Base-by-base conservation (phyloP, 2,888 invertebrate species). In the Ariolimax columbianus region DNA sequence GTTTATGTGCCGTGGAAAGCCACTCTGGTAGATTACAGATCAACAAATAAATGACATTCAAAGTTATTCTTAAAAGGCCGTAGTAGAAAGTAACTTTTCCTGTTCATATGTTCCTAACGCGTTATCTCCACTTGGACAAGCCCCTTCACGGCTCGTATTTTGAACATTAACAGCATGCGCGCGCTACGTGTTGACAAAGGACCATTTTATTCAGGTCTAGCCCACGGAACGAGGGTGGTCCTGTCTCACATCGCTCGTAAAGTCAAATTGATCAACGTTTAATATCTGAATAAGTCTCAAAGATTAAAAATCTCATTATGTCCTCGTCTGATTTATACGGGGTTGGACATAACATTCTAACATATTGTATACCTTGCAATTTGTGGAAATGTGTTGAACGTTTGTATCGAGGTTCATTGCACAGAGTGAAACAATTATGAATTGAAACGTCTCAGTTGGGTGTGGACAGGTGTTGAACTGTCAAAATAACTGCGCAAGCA, bases 221-320 rank as follows among this genome's bases (percentile, higher is more conserved):
- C 17, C n/a, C 55, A 33, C 7, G 36, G n/a, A 33, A 36, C 38
- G n/a, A 38, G 82, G 82, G 82, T 82, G 82, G 82, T 82, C 82
- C 73, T 55, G 36, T 38, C 55, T 38, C 17, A 30, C 36, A 26
- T 0, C n/a, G 30, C 33, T 66, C 51, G n/a, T 70, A 38, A 72
- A 55, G 73, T 36, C 33, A 59, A 72, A 30, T 33, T n/a, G 30
- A 66, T 23, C 11, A 75, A 63, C 17, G 26, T 70, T 47, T 72
- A 55, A 72, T 72, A 72, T 36, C n/a, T 81, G 81, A 80, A 80
- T 68, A 80, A 43, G 51, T 33, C 36, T 72, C 36, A 38, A 59
- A 72, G 81, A 47, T 72, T 55, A 81, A 55, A 4, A 33, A 23
- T n/a, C 40, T 36, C 38, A 70, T 73, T 73, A 43, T 73, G 14